Evolutionary conservation across 2,797 vertebrate species (phyloP), one percentile per base, ranked within the genome.

Genomic region (Manis pentadactyla): DNA sequence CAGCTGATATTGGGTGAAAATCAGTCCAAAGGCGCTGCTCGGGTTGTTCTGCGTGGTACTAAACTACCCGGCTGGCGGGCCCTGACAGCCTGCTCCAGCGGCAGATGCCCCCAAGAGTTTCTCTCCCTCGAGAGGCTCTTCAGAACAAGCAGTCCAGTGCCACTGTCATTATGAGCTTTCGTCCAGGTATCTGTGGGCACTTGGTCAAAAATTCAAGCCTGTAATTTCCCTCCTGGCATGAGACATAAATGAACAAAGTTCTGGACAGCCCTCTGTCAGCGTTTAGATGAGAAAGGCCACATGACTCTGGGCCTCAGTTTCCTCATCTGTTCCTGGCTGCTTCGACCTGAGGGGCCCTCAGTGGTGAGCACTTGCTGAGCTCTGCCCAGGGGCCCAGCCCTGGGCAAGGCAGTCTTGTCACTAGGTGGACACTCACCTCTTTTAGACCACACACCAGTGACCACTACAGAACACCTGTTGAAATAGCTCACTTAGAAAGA

Each of bases 331-430:
- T 55, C 42, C 53, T 49, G 19, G 14, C 25, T 46, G 49, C 37
- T 49, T 31, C 31, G 46, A 59, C 63, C 61, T 42, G 5, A 1
- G n/a, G 77, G 46, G 57, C 11, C 12, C 19, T n/a, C 3, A 59
- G 39, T 0, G 0, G 13, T 2, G 27, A 37, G 74, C 31, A 12
- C 21, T 46, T 0, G 2, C 11, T 12, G 51, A n/a, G 53, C 64
- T 66, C 49, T 23, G 73, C 25, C 9, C 11, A 34, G 1, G 27
- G 57, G 77, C 63, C 77, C 37, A 31, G 71, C 2, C 8, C 39
- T 23, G 2, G 46, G 59, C 19, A 37, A 39, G n/a, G 42, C 63
- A 3, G 87, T 34, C 71, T 11, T 66, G 11, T 4, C 0, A 5
- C 2, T 29, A 53, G 31, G 15, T 19, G 1, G 10, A 31, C 78